A percentile compares a stretch with the other conserved stretches of the same genome.
Conservation (phyloP, 2,888 invertebrate species). For the Lepidocyrtoides sp. region DNA sequence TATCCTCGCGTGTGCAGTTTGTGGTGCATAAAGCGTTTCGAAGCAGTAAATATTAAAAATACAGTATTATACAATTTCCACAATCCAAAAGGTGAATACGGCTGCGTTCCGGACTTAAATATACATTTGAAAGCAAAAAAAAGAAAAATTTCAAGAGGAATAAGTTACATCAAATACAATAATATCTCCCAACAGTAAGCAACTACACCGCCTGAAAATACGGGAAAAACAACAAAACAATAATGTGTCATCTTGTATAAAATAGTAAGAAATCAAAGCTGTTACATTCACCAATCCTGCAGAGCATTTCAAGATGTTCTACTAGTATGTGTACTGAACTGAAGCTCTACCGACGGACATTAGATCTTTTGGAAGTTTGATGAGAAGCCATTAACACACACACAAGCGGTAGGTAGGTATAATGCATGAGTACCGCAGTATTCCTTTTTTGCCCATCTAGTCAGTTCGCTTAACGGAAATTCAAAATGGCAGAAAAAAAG, state of each 20-base stretch:
- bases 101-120: too few species aligned
- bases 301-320: conserved; percentile 39
- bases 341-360: not conserved
- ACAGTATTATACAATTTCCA: too few species aligned
- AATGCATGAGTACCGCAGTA: not conserved
- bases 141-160: too few species aligned
- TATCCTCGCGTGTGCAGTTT: too few species aligned
- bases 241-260: conserved; percentile 35
- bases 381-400: conserved; percentile 28
- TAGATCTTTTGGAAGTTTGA: not conserved
- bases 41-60: too few species aligned
- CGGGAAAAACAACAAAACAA: conserved; percentile 50
- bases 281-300: not conserved
- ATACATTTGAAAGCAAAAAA: not conserved
- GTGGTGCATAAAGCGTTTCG: too few species aligned
- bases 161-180: not conserved
- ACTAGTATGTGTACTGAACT: not conserved
- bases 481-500: conserved; percentile 20
- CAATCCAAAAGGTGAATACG: too few species aligned
- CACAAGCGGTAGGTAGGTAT: not conserved
- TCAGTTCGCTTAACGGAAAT: not conserved
- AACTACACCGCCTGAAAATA: conserved; percentile 18
- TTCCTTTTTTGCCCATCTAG: not conserved
- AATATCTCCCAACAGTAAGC: not conserved
- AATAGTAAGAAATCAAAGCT: conserved; percentile 22